phyloP scores from a whole-genome alignment of 2,113 vertebrate genomes.

The Rissa tridactyla region DNA sequence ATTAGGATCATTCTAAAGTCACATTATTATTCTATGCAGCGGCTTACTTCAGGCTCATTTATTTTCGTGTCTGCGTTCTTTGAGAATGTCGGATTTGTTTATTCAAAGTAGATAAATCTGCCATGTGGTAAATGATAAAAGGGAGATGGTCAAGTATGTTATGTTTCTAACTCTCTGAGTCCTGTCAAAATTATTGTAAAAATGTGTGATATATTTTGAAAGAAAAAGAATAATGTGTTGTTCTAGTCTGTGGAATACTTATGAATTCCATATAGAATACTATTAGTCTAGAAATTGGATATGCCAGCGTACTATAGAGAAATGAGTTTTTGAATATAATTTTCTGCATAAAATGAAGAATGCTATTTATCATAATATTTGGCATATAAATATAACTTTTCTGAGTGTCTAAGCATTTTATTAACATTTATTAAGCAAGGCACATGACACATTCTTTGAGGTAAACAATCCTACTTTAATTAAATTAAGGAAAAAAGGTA shows the following conservation, averaged over 20 bases:
- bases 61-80: slow-evolving; percentile 1
- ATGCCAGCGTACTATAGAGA: background rate
- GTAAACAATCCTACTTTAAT: background rate
- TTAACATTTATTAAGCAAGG: slow-evolving; percentile 10
- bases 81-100: slow-evolving; percentile 31
- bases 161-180: slow-evolving; percentile 37
- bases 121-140: slow-evolving; percentile 4
- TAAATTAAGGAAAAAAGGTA: background rate
- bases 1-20: slow-evolving; percentile 11
- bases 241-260: slow-evolving; percentile 16
- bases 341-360: background rate
- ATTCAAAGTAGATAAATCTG: slow-evolving; percentile 38
- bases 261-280: background rate
- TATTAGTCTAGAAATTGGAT: slow-evolving; percentile 28
- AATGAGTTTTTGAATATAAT: slow-evolving; percentile 26
- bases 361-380: slow-evolving; percentile 33
- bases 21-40: slow-evolving; percentile 28
- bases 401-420: background rate
- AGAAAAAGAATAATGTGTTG: background rate
- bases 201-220: slow-evolving; percentile 30
- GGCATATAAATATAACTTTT: slow-evolving; percentile 9
- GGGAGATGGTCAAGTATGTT: background rate
- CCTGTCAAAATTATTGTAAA: slow-evolving; percentile 49
- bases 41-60: slow-evolving; percentile 20
- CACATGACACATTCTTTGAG: background rate